These are phyloP conservation scores for Micropterix aruncella DNA, from an alignment of 2,888 invertebrate genomes.

Conservation along the genomic window DNA sequence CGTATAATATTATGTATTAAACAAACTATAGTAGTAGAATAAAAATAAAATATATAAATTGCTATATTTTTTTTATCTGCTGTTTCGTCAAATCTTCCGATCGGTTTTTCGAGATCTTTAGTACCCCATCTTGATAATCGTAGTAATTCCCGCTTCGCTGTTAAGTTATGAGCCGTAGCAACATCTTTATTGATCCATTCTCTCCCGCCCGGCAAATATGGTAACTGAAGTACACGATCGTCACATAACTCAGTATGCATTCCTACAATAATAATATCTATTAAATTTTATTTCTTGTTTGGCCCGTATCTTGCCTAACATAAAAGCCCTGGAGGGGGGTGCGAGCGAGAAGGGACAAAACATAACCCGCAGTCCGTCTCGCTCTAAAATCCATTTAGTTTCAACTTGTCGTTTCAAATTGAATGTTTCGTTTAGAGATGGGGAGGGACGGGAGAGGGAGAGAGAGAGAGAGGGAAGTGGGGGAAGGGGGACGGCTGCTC, in stretches of 20 bases:
- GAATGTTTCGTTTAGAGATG: slow-evolving; percentile 38
- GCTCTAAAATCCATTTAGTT: slow-evolving; percentile 43
- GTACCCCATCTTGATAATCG: too few species aligned
- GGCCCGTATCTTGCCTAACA: not conserved
- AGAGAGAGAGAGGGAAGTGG: slow-evolving; percentile 10
- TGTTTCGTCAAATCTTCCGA: too few species aligned
- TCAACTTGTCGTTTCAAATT: slow-evolving; percentile 44
- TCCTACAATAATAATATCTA: not conserved
- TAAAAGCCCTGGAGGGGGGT: not conserved
- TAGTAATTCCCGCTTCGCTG: too few species aligned
- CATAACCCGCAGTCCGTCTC: slow-evolving; percentile 16
- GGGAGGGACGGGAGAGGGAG: slow-evolving; percentile 12
- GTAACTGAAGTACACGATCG: not conserved
- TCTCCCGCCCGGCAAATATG: too few species aligned
- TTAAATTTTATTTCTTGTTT: not conserved
- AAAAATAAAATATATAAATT: too few species aligned
- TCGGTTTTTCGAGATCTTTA: too few species aligned
- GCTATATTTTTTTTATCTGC: too few species aligned
- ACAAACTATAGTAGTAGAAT: too few species aligned
- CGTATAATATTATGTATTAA: too few species aligned
- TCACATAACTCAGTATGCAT: not conserved
- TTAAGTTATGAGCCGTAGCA: too few species aligned
- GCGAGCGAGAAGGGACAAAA: not conserved
- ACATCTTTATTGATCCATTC: too few species aligned
- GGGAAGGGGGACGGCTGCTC: slow-evolving; percentile 11